Percentiles rank a stretch among this genome's conserved stretches.
phyloP scores from a whole-genome alignment of 2,797 vertebrate species.

The Fundulus diaphanus region DNA sequence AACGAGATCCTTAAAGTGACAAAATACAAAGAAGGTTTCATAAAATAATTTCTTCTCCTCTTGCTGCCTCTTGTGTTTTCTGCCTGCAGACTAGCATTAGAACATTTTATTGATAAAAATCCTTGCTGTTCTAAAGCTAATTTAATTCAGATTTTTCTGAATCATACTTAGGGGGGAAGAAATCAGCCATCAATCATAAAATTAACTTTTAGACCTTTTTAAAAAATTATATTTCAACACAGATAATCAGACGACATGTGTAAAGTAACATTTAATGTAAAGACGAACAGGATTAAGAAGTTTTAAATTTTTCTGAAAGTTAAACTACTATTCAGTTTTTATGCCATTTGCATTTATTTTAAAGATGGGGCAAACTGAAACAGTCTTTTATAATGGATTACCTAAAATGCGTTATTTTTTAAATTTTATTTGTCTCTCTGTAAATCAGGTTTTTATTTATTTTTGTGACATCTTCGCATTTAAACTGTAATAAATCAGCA shows the following conservation, averaged over 20 bases:
- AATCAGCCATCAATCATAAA: background rate
- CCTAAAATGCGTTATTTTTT: background rate
- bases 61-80: background rate
- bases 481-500: no score
- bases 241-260: background rate
- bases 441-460: background rate
- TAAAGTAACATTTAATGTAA: background rate
- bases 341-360: background rate
- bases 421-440: background rate
- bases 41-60: background rate
- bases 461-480: no score
- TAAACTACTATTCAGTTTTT: background rate
- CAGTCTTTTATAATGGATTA: background rate
- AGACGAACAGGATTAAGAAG: background rate
- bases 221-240: background rate
- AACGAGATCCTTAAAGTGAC: slow-evolving; percentile 13
- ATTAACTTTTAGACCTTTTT: background rate
- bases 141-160: background rate
- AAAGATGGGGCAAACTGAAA: background rate
- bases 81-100: background rate
- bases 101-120: background rate
- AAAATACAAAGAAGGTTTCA: background rate
- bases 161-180: background rate
- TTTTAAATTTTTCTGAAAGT: background rate
- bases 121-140: background rate